phyloP scores from a whole-genome alignment of 2,113 vertebrate species.

The Daubentonia madagascariensis region DNA sequence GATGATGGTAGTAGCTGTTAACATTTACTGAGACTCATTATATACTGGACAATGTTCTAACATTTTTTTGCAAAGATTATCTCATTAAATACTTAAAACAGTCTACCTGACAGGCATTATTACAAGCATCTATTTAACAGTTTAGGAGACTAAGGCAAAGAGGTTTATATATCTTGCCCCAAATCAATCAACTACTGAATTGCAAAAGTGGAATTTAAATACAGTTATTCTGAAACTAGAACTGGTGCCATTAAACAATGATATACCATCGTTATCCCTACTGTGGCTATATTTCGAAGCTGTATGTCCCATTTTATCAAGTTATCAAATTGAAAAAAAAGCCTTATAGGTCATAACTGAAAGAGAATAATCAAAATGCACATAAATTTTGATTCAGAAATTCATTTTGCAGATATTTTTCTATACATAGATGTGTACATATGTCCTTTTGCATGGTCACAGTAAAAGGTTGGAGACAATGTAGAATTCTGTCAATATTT shows the following conservation, averaged over 20 bases:
- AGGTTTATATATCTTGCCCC: not conserved
- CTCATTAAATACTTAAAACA: not conserved
- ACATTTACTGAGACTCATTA: not conserved
- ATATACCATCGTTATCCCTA: rapidly evolving
- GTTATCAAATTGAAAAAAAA: not conserved
- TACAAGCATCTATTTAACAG: not conserved
- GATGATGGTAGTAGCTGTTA: not conserved
- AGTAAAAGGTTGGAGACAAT: not conserved
- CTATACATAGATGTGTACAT: not conserved
- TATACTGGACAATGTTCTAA: not conserved
- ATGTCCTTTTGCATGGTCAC: not conserved
- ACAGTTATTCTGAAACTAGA: not conserved
- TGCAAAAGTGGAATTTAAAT: not conserved
- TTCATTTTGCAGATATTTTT: not conserved
- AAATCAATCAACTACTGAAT: not conserved
- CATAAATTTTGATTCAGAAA: not conserved
- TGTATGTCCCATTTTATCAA: not conserved
- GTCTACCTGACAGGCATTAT: not conserved
- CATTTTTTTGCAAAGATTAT: not conserved
- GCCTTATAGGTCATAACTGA: not conserved
- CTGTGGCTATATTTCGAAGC: not conserved
- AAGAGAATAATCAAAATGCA: not conserved
- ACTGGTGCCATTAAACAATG: rapidly evolving
- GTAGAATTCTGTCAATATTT: not conserved
- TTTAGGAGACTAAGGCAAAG: not conserved